Percentiles rank a stretch among this genome's conserved stretches.
Conservation (phyloP, 2,113 vertebrate genomes). For the Tragulus kanchil region DNA sequence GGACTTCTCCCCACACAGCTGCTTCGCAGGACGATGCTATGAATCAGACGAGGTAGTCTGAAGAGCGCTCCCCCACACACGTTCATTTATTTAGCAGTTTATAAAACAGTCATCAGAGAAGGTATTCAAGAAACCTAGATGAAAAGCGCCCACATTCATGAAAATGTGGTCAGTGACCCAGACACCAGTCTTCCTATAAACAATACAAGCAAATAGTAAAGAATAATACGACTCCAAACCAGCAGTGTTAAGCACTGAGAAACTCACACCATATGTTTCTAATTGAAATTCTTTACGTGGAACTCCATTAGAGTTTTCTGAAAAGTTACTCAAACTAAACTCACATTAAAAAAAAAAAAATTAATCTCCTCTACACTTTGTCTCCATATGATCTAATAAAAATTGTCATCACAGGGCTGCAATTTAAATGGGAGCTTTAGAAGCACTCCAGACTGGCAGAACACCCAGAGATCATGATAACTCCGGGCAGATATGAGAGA, state of each 20-base stretch:
- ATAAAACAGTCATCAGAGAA: constrained; percentile 20
- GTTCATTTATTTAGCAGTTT: neutral
- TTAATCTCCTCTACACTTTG: neutral
- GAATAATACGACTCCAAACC: neutral
- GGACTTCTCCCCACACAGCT: neutral
- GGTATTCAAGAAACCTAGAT: neutral
- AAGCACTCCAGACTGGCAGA: neutral
- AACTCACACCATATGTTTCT: neutral
- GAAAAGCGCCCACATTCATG: neutral
- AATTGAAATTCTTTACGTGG: neutral
- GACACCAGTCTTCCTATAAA: neutral
- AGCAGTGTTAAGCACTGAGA: neutral
- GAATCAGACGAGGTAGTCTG: neutral
- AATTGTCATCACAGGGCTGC: neutral
- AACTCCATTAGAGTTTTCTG: neutral
- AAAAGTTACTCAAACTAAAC: constrained; percentile 21
- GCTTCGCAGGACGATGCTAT: neutral
- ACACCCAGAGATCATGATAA: neutral
- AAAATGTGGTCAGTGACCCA: neutral
- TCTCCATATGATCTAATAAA: neutral
- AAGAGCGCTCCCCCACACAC: neutral
- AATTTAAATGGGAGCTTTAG: neutral
- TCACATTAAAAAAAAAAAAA: neutral
- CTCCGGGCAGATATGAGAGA: neutral
- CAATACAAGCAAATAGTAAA: neutral